These are phyloP conservation scores for Eupithecia subfuscata DNA, from an alignment of 2,888 invertebrate species.

Conservation along the genomic window DNA sequence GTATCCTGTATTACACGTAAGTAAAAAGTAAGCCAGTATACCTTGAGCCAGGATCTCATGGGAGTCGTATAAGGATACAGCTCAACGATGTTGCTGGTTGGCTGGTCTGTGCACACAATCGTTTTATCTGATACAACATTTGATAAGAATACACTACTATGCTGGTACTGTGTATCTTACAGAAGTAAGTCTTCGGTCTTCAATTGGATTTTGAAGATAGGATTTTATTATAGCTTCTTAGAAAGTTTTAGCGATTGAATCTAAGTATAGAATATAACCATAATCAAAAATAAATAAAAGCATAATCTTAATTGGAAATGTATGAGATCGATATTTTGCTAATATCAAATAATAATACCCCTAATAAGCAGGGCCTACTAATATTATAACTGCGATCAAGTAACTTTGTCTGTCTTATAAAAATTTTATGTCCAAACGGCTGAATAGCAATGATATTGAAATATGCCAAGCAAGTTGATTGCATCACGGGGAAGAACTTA, in stretches of 20 bases:
- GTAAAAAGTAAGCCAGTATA: constrained; percentile 31
- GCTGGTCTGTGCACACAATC: constrained; percentile 35
- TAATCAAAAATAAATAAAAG: no score
- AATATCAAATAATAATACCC: background rate
- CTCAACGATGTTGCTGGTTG: constrained; percentile 33
- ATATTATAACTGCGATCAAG: background rate
- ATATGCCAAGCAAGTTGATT: background rate
- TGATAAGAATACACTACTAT: constrained; percentile 35
- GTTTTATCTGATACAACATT: constrained; percentile 41
- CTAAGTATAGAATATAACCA: background rate
- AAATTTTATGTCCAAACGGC: background rate
- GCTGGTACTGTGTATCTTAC: background rate
- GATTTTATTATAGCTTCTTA: background rate
- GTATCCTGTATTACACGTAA: constrained; percentile 43
- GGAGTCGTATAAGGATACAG: constrained; percentile 16
- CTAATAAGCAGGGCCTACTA: background rate
- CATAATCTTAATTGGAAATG: background rate
- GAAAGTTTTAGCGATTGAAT: background rate
- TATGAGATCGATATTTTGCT: background rate
- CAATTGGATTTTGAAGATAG: background rate
- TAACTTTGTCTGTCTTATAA: background rate
- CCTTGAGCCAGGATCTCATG: constrained; percentile 25
- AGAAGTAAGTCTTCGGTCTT: background rate
- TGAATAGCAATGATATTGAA: background rate
- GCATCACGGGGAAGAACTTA: background rate